Evolutionary conservation across 2,888 invertebrate species (phyloP), one percentile per base, ranked within the genome.

Genomic region (Nomada lathburiana): DNA sequence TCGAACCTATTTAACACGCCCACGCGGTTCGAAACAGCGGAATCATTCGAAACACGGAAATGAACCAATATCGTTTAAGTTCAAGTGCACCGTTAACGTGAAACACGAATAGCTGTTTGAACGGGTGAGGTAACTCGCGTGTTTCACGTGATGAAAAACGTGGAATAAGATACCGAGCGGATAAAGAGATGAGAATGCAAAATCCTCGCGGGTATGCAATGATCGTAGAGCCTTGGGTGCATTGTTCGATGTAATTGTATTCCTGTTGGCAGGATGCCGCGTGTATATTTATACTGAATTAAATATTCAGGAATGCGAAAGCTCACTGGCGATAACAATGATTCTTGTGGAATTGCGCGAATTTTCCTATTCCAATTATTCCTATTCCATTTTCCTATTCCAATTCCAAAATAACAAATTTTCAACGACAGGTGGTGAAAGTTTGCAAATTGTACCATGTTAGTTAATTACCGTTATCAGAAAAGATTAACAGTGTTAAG

Each of bases 171-270:
- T 78, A 44, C 47, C 16, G 36, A n/a, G 55, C 68, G 68, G 52
- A 80, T 80, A 73, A 80, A 79, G 63, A 53, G 73, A 80, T 80
- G 62, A 79, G 68, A 68, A 68, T 57, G 36, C 63, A 16, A 44
- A 42, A 59, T 68, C 57, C 72, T 63, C 68, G 77, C 69, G 59
- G 36, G 65, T 76, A 80, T 67, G 64, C 81, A 69, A 73, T 67
- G 65, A 55, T 7, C 63, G 81, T 76, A 59, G 16, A 29, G 3
- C 11, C 29, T 36, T 36, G 55, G 53, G 73, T 77, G 82, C 73
- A 82, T 83, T 83, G 82, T 82, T 82, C 82, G 82, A 67, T 36
- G 47, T 62, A 10, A 83, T 82, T 82, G 76, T 81, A 76, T 82
- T 72, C 82, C 26, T 10, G 53, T 23, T 16, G 72, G 50, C 82